phyloP scores from a whole-genome alignment of 2,797 vertebrate species.

The Ataeniobius toweri region DNA sequence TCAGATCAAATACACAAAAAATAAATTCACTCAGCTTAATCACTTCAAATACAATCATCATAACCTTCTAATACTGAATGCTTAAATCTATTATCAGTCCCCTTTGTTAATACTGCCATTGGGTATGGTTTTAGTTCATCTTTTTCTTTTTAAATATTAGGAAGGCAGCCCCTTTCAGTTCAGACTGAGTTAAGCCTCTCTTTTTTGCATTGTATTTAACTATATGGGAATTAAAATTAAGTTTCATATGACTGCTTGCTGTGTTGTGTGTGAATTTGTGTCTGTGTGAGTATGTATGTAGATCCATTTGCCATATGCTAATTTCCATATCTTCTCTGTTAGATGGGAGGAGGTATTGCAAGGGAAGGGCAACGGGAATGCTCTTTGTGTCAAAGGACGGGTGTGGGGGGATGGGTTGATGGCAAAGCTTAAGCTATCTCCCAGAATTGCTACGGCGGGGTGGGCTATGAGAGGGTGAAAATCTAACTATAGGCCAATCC shows the following conservation, averaged over 20 bases:
- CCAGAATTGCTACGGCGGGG: conserved; percentile 51
- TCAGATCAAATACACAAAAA: not conserved
- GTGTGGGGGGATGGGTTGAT: conserved; percentile 8
- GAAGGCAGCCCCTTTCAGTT: conserved; percentile 32
- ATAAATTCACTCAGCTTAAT: not conserved
- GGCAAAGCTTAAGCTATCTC: conserved; percentile 59
- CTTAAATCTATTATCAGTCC: not conserved
- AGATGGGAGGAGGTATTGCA: conserved; percentile 4
- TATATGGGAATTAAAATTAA: conserved; percentile 33
- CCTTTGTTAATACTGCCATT: not conserved
- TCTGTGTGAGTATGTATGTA: conserved; percentile 15
- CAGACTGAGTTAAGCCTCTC: conserved; percentile 25
- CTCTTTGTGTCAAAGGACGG: conserved; percentile 7
- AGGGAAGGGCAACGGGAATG: not conserved
- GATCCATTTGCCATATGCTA: conserved; percentile 21
- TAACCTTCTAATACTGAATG: not conserved
- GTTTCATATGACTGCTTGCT: conserved; percentile 34
- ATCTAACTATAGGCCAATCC: conserved; percentile 70
- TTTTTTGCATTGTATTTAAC: conserved; percentile 42
- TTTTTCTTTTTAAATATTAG: conserved; percentile 27
- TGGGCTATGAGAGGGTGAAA: conserved; percentile 60
- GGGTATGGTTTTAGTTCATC: conserved; percentile 4
- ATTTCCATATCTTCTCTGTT: conserved; percentile 46
- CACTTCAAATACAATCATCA: not conserved
- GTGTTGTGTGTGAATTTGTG: conserved; percentile 7